A percentile compares a stretch with the other conserved stretches of the same genome.
Evolutionary conservation across 2,888 invertebrate genomes (phyloP).

Genomic region (Omphaloscelis lunosa): DNA sequence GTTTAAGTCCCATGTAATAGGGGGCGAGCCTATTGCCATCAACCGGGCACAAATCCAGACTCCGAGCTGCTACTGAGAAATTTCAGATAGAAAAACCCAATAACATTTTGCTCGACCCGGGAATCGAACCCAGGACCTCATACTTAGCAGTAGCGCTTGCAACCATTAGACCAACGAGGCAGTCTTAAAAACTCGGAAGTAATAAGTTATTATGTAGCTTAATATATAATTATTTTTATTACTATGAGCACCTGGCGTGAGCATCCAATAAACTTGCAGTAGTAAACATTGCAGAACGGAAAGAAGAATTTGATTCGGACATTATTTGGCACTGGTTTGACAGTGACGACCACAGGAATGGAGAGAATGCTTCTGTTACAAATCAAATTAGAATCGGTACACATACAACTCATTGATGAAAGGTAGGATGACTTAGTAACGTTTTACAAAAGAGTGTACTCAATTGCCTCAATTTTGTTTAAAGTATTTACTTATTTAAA

Average conservation of each 20-base stretch:
- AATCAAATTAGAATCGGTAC: constrained; percentile 17
- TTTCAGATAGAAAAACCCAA: no score
- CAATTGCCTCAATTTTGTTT: not conserved
- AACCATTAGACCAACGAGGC: no score
- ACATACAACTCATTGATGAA: not conserved
- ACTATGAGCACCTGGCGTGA: not conserved
- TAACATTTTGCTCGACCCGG: no score
- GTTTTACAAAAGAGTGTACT: not conserved
- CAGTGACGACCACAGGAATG: constrained; percentile 7
- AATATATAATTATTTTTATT: not conserved
- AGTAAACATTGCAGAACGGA: not conserved
- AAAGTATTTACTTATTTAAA: not conserved
- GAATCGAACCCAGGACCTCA: no score
- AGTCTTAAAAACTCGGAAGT: no score
- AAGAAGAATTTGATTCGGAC: constrained; percentile 12
- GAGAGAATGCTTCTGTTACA: not conserved
- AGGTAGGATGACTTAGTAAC: no score
- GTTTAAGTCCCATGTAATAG: no score
- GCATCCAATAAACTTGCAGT: not conserved
- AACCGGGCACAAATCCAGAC: no score
- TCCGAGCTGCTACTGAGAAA: no score
- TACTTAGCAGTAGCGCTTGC: no score
- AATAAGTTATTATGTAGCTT: no score
- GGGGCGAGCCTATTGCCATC: no score
- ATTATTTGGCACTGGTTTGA: constrained; percentile 20